Percentiles rank a stretch among this genome's conserved stretches.
Conservation (phyloP, 2,888 invertebrate species). For the Pristionchus exspectatus region DNA sequence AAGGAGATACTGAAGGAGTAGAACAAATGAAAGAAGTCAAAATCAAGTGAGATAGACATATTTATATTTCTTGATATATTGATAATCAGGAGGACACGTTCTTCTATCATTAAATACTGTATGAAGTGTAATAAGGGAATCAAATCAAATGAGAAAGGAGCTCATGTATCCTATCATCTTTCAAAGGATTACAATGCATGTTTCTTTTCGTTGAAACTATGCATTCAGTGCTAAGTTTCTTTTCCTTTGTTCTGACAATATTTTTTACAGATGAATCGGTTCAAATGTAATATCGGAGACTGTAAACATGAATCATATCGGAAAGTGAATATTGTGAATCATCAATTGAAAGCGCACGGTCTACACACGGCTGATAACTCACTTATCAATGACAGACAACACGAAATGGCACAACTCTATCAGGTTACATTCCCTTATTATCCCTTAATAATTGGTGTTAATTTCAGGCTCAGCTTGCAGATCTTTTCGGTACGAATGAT, state of each 20-base stretch:
- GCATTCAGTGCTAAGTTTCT: background rate
- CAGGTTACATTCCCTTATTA: background rate
- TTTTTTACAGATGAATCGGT: background rate
- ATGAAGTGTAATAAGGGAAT: background rate
- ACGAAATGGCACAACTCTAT: background rate
- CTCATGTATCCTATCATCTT: background rate
- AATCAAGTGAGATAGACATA: background rate
- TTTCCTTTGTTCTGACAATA: background rate
- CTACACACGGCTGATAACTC: background rate
- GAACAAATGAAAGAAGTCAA: background rate
- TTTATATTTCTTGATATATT: background rate
- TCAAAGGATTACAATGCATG: background rate
- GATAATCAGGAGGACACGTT: background rate
- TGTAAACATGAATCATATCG: background rate
- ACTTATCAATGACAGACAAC: background rate
- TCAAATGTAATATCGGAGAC: background rate
- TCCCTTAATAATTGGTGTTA: background rate
- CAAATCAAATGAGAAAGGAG: background rate
- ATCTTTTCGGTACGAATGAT: background rate
- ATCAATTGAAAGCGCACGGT: background rate
- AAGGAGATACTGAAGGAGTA: background rate
- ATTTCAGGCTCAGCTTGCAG: background rate
- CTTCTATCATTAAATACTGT: background rate
- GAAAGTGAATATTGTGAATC: slow-evolving; percentile 2
- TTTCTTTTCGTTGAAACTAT: background rate